Evolutionary conservation across 2,888 invertebrate genomes (phyloP).

Genomic region (Zonitis immaculata): DNA sequence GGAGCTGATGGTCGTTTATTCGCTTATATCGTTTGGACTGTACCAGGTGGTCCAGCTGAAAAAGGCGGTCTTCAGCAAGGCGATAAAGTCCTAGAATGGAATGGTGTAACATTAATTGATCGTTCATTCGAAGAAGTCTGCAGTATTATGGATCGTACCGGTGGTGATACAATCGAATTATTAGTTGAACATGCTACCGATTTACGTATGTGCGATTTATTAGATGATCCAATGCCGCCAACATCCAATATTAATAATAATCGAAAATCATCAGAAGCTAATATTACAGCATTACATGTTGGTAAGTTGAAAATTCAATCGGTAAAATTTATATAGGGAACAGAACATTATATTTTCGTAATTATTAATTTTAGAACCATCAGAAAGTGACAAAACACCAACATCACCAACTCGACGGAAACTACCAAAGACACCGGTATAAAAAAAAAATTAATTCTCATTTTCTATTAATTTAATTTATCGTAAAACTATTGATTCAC

Average conservation of each 20-base stretch:
- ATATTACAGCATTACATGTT: slow-evolving; percentile 55
- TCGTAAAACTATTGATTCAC: background rate
- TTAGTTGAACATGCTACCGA: slow-evolving; percentile 79
- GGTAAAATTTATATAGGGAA: too few species aligned
- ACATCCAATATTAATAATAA: slow-evolving; percentile 29
- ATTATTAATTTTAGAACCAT: slow-evolving; percentile 59
- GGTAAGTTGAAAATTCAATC: slow-evolving; percentile 48
- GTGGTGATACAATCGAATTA: slow-evolving; percentile 81
- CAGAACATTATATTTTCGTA: background rate
- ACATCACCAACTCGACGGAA: slow-evolving; percentile 89
- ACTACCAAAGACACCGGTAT: slow-evolving; percentile 96
- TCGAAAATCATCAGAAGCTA: slow-evolving; percentile 49
- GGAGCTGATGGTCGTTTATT: slow-evolving; percentile 82
- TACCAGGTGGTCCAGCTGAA: slow-evolving; percentile 87
- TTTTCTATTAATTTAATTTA: background rate
- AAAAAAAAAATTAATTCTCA: slow-evolving; percentile 50
- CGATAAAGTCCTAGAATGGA: slow-evolving; percentile 90
- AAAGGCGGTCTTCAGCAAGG: slow-evolving; percentile 84
- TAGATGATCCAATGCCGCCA: slow-evolving; percentile 62
- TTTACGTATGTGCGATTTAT: slow-evolving; percentile 63
- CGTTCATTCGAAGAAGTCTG: slow-evolving; percentile 92
- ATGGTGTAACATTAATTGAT: slow-evolving; percentile 81
- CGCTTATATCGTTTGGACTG: slow-evolving; percentile 89
- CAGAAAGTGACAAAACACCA: slow-evolving; percentile 75
- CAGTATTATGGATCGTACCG: slow-evolving; percentile 81